phyloP scores from a whole-genome alignment of 2,797 vertebrate species.

The Malacoraja senta region DNA sequence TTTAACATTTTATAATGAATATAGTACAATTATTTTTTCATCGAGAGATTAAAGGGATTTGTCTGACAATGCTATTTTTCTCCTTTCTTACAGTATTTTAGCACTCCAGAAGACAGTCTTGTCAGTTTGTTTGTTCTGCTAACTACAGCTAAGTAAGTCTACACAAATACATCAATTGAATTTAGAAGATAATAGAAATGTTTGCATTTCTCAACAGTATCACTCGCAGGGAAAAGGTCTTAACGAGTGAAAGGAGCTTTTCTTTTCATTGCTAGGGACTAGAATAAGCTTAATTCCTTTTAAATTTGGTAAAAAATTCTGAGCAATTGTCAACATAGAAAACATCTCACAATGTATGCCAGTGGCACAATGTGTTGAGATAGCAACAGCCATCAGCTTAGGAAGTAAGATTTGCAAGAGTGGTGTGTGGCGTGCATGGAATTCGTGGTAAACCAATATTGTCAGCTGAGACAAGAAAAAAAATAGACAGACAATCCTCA shows the following conservation, averaged over 20 bases:
- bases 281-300: not conserved
- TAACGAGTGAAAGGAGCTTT: not conserved
- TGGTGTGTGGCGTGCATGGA: not conserved
- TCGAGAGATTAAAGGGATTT: not conserved
- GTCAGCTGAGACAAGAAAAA: not conserved
- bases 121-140: conserved; percentile 92
- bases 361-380: not conserved
- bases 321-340: not conserved
- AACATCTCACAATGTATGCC: not conserved
- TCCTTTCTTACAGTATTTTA: conserved; percentile 77
- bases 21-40: not conserved
- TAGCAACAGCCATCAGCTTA: not conserved
- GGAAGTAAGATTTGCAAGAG: not conserved
- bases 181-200: not conserved
- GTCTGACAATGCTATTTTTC: not conserved
- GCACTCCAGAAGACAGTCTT: conserved; percentile 88
- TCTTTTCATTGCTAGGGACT: not conserved
- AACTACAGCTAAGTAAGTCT: conserved; percentile 95
- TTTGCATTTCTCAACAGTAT: not conserved
- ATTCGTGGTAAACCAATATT: not conserved
- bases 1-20: not conserved
- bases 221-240: not conserved
- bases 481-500: not conserved
- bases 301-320: not conserved
- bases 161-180: not conserved